Evolutionary conservation across 1,140 invertebrate genomes (phyloP).

Genomic region (Diachasma alloeum): DNA sequence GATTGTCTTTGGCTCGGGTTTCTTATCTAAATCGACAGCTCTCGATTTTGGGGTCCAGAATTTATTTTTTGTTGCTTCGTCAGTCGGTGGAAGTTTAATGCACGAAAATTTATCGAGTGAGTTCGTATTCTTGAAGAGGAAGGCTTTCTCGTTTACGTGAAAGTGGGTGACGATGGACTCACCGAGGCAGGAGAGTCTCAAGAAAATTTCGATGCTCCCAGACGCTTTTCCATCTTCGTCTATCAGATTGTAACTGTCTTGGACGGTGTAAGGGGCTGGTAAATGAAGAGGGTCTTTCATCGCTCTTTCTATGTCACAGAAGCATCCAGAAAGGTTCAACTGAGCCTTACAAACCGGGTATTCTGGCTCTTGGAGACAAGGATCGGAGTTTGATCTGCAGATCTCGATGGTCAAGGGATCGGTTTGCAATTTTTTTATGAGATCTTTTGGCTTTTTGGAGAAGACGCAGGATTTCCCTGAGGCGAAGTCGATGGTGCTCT

Average conservation of each 20-base stretch:
- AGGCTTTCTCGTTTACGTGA: conserved; percentile 37
- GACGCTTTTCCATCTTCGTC: conserved; percentile 20
- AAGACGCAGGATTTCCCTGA: conserved; percentile 37
- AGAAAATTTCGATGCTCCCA: conserved; percentile 29
- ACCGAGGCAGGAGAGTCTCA: conserved; percentile 34
- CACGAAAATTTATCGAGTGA: conserved; percentile 46
- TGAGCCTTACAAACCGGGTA: conserved; percentile 19
- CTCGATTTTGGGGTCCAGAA: conserved; percentile 1
- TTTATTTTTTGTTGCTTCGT: conserved; percentile 8
- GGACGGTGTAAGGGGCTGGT: conserved; percentile 25
- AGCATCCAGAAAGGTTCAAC: conserved; percentile 23
- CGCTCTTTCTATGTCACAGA: conserved; percentile 27
- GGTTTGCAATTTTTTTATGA: conserved; percentile 21
- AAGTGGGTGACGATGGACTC: conserved; percentile 42
- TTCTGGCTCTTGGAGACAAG: neutral
- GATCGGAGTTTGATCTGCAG: neutral
- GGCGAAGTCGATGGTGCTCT: conserved; percentile 21
- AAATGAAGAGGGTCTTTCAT: conserved; percentile 17
- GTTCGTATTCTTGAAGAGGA: conserved; percentile 44
- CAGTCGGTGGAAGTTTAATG: conserved; percentile 18
- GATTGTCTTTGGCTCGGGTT: neutral
- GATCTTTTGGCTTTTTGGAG: conserved; percentile 28
- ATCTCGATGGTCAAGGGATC: conserved; percentile 24
- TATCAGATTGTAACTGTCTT: conserved; percentile 27
- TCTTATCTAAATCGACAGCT: neutral